Conservation (phyloP, 2,888 invertebrate species). For the Euzophera pinguis region DNA sequence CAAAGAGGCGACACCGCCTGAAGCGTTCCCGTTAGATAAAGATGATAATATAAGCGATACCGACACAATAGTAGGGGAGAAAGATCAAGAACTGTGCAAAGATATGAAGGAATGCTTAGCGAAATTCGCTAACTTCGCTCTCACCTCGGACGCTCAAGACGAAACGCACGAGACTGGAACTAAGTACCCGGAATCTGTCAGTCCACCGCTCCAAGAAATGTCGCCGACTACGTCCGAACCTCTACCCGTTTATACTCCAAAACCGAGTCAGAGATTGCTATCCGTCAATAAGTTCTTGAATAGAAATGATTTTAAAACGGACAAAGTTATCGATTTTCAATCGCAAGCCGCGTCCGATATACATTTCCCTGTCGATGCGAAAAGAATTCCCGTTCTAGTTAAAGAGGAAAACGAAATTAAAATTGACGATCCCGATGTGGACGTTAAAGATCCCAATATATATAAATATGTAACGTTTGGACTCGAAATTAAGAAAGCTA, state of each 20-base stretch:
- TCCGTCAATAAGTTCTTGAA: slow-evolving; percentile 53
- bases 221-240: slow-evolving; percentile 61
- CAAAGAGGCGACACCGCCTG: slow-evolving; percentile 55
- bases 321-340: slow-evolving; percentile 37
- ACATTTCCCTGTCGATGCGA: slow-evolving; percentile 50
- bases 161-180: slow-evolving; percentile 27
- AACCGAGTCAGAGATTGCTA: slow-evolving; percentile 51
- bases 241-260: slow-evolving; percentile 51
- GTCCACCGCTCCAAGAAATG: slow-evolving; percentile 69
- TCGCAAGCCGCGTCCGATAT: slow-evolving; percentile 41
- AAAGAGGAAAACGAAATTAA: slow-evolving; percentile 37
- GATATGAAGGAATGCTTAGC: slow-evolving; percentile 69
- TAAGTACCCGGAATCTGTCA: slow-evolving; percentile 62
- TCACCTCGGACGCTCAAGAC: slow-evolving; percentile 37
- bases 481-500: slow-evolving; percentile 67
- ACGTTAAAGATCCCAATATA: slow-evolving; percentile 49
- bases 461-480: slow-evolving; percentile 67
- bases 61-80: slow-evolving; percentile 57
- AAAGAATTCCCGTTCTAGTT: slow-evolving; percentile 37
- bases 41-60: slow-evolving; percentile 57
- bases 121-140: slow-evolving; percentile 61
- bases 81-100: slow-evolving; percentile 43
- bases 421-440: slow-evolving; percentile 20
- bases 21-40: slow-evolving; percentile 57
- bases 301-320: slow-evolving; percentile 31